These are phyloP conservation scores for Drosophila miranda DNA, from an alignment of 1,140 invertebrate genomes.

Conservation along the genomic window DNA sequence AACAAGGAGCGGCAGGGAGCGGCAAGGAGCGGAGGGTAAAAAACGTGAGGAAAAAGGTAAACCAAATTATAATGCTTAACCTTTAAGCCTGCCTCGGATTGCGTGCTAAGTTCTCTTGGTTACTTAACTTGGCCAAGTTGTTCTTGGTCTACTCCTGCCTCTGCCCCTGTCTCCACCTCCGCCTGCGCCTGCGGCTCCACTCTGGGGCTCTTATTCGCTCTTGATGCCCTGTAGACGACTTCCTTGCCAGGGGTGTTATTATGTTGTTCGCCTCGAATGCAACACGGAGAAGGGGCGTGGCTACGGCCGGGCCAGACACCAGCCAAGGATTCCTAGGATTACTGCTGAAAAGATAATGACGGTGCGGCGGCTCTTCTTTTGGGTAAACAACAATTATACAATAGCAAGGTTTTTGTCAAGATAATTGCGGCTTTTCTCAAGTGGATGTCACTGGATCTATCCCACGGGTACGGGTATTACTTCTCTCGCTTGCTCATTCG, in stretches of 20 bases:
- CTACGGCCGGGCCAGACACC: conserved; percentile 12
- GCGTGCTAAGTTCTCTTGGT: conserved; percentile 71
- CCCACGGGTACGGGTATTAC: too few species aligned
- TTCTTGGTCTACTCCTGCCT: conserved; percentile 16
- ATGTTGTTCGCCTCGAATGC: conserved; percentile 60
- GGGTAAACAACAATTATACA: conserved; percentile 8
- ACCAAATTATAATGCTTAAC: conserved; percentile 79
- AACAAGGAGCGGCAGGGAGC: neutral
- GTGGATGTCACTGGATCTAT: too few species aligned
- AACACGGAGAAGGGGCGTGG: conserved; percentile 31
- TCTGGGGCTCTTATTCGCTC: conserved; percentile 1
- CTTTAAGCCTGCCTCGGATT: conserved; percentile 73
- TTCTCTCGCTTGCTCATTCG: neutral
- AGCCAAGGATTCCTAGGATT: conserved; percentile 30
- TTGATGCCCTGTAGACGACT: conserved; percentile 41
- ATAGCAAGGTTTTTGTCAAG: too few species aligned
- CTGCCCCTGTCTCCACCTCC: neutral
- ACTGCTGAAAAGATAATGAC: conserved; percentile 39
- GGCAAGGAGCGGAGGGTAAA: neutral
- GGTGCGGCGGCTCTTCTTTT: conserved; percentile 1
- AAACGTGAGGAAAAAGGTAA: conserved; percentile 47
- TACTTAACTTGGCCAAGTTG: conserved; percentile 59
- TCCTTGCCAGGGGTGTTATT: conserved; percentile 61
- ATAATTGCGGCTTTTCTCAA: neutral
- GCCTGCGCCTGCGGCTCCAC: neutral